Percentiles rank a stretch among this genome's conserved stretches.
Evolutionary conservation across 2,797 vertebrate genomes (phyloP).

Genomic region (Octomys mimax): DNA sequence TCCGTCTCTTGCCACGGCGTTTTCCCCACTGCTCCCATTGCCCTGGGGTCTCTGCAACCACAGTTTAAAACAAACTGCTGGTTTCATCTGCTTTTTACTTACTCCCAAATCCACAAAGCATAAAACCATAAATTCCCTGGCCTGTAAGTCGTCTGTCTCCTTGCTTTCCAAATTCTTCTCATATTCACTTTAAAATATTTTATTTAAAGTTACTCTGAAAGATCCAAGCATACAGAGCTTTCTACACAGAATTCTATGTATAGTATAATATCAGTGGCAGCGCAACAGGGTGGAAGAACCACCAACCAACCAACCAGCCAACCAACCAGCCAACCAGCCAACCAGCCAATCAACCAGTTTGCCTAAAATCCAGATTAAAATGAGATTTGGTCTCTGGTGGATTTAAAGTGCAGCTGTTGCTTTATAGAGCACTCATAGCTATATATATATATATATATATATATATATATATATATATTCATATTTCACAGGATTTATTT

Average conservation of each 20-base stretch:
- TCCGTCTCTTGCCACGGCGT: not conserved
- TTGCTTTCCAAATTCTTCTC: not conserved
- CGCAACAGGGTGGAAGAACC: not conserved
- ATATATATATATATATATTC: not conserved
- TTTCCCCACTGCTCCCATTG: not conserved
- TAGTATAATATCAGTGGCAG: rapidly evolving
- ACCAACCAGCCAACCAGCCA: not conserved
- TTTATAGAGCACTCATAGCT: not conserved
- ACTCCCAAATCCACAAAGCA: not conserved
- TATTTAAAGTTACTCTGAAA: not conserved
- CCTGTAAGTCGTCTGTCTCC: not conserved
- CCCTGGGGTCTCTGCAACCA: not conserved
- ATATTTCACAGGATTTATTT: no score
- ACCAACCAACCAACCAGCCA: not conserved
- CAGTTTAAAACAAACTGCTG: not conserved
- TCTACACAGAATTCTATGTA: not conserved
- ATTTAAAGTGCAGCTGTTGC: not conserved
- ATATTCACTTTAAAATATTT: not conserved
- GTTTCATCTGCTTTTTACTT: not conserved
- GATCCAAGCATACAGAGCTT: not conserved
- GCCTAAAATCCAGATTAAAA: no score
- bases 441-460: not conserved
- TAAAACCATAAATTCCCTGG: not conserved
- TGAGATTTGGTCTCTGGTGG: not conserved
- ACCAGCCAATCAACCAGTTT: not conserved